Percentiles rank a stretch among this genome's conserved stretches.
Evolutionary conservation across 2,113 vertebrate species (phyloP).

Genomic region (Sinocyclocheilus rhinocerous): DNA sequence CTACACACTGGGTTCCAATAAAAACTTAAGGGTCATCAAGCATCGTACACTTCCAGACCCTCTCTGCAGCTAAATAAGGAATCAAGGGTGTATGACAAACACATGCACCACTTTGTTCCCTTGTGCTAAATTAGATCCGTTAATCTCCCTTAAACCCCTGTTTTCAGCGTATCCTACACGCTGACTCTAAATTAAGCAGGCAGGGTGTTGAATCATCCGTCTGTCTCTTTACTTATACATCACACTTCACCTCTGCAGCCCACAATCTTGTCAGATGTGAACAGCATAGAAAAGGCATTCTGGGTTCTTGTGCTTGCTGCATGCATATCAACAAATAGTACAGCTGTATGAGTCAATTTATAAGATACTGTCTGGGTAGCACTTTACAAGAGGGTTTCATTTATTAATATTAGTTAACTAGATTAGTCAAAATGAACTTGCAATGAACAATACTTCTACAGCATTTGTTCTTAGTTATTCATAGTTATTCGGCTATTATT

Average conservation of each 20-base stretch:
- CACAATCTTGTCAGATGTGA: constrained; percentile 11
- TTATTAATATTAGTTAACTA: too few relatives aligned
- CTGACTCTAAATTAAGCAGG: not conserved
- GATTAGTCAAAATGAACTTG: too few relatives aligned
- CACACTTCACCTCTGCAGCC: constrained; percentile 25
- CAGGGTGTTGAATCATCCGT: not conserved
- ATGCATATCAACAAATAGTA: not conserved
- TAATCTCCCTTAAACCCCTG: constrained; percentile 4
- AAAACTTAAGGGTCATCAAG: not conserved
- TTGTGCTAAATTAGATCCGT: not conserved
- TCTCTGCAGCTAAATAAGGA: not conserved
- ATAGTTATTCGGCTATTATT: too few relatives aligned
- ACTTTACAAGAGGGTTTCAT: too few relatives aligned
- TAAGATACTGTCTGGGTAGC: not conserved
- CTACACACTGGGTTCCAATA: not conserved
- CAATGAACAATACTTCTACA: too few relatives aligned
- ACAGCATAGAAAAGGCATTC: not conserved
- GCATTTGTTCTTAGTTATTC: too few relatives aligned
- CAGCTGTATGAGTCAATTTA: not conserved
- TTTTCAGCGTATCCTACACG: not conserved
- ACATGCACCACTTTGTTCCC: not conserved
- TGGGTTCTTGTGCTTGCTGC: constrained; percentile 6
- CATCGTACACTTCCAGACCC: not conserved
- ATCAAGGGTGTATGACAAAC: not conserved
- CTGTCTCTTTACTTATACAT: not conserved